These are phyloP conservation scores for Aleiodes leptofemur DNA, from an alignment of 2,888 invertebrate genomes.

Conservation along the genomic window DNA sequence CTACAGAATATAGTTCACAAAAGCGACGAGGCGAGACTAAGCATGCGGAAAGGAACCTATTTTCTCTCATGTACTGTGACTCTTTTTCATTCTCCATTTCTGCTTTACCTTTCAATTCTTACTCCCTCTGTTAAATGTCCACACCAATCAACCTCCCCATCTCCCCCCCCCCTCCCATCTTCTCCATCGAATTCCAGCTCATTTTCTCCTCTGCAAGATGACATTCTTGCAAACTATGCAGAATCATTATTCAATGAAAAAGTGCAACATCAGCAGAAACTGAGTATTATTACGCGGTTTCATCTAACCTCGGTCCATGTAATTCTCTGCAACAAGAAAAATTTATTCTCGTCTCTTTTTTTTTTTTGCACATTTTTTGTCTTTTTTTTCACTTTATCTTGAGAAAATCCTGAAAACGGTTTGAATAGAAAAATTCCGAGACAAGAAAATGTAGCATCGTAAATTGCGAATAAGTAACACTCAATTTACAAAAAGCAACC, in stretches of 20 bases:
- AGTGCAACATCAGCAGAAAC: conserved; percentile 37
- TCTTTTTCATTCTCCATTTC: conserved; percentile 3
- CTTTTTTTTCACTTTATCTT: too few relatives aligned
- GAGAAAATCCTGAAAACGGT: too few relatives aligned
- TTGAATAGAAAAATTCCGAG: too few relatives aligned
- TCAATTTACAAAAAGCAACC: too few relatives aligned
- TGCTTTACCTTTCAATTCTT: conserved; percentile 48
- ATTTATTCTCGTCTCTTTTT: too few relatives aligned
- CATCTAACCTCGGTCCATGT: too few relatives aligned
- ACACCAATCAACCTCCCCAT: conserved; percentile 40
- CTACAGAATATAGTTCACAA: conserved; percentile 8
- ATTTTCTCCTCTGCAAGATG: background rate
- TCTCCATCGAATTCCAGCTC: conserved; percentile 47
- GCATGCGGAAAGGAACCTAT: background rate
- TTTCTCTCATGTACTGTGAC: background rate
- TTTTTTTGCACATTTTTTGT: too few relatives aligned
- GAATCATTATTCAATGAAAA: conserved; percentile 33
- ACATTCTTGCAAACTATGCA: conserved; percentile 14
- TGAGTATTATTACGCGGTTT: conserved; percentile 27
- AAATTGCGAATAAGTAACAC: too few relatives aligned
- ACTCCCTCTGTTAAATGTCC: conserved; percentile 49
- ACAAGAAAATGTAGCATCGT: too few relatives aligned
- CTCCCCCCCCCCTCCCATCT: conserved; percentile 22
- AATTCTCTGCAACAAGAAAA: too few relatives aligned
- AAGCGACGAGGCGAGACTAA: conserved; percentile 17